Base-by-base conservation (phyloP, 2,888 invertebrate genomes). In the Macaria notata region DNA sequence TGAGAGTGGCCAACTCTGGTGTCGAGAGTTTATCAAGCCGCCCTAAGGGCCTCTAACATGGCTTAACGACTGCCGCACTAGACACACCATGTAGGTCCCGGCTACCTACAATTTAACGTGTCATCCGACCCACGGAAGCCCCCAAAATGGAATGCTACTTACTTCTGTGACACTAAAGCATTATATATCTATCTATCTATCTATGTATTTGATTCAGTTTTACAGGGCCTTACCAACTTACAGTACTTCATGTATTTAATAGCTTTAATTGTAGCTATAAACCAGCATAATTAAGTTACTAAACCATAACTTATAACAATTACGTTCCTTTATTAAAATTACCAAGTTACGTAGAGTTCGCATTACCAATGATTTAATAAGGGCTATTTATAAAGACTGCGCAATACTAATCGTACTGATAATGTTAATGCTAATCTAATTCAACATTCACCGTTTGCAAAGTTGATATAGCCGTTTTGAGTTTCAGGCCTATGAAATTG, bases 351-450 rank as follows among this genome's bases (percentile, higher is more conserved):
- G 29, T 43, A 49, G 31, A 30, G 41, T 4, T 41, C 31, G 46
- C 45, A 46, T 55, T 55, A 55, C 45, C 41, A 29, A 39, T 50
- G 42, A 46, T 55, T 55, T 50, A 55, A 50, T 49, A 29, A 36
- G 30, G 29, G 41, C 49, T 50, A 55, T 55, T 55, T 46, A 55
- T 50, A 46, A 50, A 46, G 46, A 31, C 55, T 47, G 43, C 47
- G 53, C 36, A 42, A 54, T 54, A 29, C 41, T 47, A 54, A 54
- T 54, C 38, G 53, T 33, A 47, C 43, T 47, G 47, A 54, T 47
- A 53, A 54, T 54, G 53, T 41, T 47, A 43, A 53, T 54, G 53
- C 43, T 54, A 43, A 53, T 53, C 31, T 29, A 36, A 47, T 47
- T 31, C 53, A 43, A 47, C 43, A 33, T 54, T 54, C 41, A 41